These are phyloP conservation scores for Drosophila seguyi DNA, from an alignment of 1,140 invertebrate genomes.

Conservation along the genomic window DNA sequence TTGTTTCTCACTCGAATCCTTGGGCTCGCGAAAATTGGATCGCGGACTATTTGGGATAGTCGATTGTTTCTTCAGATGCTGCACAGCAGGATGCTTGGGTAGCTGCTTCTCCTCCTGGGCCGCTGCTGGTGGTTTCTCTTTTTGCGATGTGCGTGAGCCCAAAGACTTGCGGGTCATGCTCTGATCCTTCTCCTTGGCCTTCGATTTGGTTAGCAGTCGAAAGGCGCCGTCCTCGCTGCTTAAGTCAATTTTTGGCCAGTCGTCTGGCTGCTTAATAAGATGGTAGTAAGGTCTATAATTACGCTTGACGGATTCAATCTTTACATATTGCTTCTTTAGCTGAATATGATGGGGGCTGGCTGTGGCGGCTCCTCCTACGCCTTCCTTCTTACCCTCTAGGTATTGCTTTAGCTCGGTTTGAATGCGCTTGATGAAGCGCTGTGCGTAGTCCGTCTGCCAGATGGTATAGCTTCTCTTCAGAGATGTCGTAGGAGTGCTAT, in stretches of 20 bases:
- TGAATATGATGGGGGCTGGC: slow-evolving; percentile 53
- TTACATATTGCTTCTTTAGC: slow-evolving; percentile 73
- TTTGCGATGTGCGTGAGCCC: slow-evolving; percentile 63
- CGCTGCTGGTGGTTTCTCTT: slow-evolving; percentile 24
- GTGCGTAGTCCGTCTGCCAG: slow-evolving; percentile 87
- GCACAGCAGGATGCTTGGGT: slow-evolving; percentile 44
- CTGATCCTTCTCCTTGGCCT: slow-evolving; percentile 44
- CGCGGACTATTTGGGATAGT: slow-evolving; percentile 53
- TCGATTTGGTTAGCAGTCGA: slow-evolving; percentile 59
- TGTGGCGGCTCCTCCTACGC: slow-evolving; percentile 9
- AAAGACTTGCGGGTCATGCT: slow-evolving; percentile 70
- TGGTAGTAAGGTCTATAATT: slow-evolving; percentile 81
- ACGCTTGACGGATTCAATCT: slow-evolving; percentile 78
- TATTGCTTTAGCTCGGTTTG: slow-evolving; percentile 72
- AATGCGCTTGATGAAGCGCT: slow-evolving; percentile 79
- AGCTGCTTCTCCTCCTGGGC: slow-evolving; percentile 21
- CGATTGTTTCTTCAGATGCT: slow-evolving; percentile 50
- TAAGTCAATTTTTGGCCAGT: slow-evolving; percentile 82
- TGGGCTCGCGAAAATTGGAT: slow-evolving; percentile 53
- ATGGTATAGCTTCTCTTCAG: slow-evolving; percentile 59
- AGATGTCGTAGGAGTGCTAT: slow-evolving; percentile 21
- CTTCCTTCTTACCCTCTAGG: slow-evolving; percentile 57
- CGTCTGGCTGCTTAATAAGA: slow-evolving; percentile 78
- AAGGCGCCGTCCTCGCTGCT: slow-evolving; percentile 79
- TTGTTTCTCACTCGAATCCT: slow-evolving; percentile 85